Evolutionary conservation across 2,113 vertebrate genomes (phyloP), one percentile per base, ranked within the genome.

Genomic region (Oryzias woworae): DNA sequence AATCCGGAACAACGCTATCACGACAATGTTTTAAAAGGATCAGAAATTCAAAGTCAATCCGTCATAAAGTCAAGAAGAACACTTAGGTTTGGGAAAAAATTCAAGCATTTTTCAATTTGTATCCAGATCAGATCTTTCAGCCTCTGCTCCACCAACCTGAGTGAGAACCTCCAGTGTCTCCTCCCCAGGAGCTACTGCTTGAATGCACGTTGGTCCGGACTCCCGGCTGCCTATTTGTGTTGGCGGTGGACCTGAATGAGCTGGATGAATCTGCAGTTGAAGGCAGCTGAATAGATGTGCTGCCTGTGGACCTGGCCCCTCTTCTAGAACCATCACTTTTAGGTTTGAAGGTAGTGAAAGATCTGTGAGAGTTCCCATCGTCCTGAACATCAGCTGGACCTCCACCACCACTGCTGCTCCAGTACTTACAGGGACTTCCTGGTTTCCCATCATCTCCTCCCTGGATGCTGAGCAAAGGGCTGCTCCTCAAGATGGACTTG

Each of bases 401-500:
- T 4, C 69, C 65, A 13, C 60, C 24, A 16, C 56, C 58, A 2
- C 54, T 24, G 4, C 49, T 31, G 3, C 53, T 73, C 73, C 55
- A 80, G 66, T 84, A 80, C 44, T 75, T 77, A 63, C 59, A 77
- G 23, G 66, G 55, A 41, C 69, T 53, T 1, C 78, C 75, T 0
- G 47, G 48, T 44, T 73, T 86, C 10, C 59, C 54, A 4, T 71
- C 79, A 18, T 83, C 79, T 54, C 5, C 85, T 1, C 65, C 82
- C 18, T 59, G 72, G 16, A 66, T 46, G 64, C 46, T 69, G 53
- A 89, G 59, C n/a, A 88, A 47, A n/a, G 85, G 72, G 14, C 83
- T 85, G 17, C 92, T 91, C 31, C 69, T 89, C 31, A 94, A 73
- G n/a, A 93, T 68, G 44, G 71, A 90, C 87, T 91, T 94, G 54